Evolutionary conservation across 1,140 invertebrate genomes (phyloP).

Genomic region (Zophobas atratus): DNA sequence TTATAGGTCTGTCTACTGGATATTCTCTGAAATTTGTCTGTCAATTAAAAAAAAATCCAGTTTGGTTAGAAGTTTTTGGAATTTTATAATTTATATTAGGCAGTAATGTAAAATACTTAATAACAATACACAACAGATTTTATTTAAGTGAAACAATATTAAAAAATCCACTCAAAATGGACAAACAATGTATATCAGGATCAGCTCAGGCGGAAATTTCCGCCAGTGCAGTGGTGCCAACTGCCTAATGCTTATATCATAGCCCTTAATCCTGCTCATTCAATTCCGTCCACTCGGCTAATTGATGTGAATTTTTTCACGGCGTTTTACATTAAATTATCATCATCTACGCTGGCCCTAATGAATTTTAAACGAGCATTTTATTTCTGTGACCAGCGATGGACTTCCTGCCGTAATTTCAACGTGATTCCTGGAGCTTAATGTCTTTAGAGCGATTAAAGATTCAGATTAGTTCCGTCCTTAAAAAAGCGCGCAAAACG

Average conservation of each 20-base stretch:
- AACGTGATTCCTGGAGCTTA: background rate
- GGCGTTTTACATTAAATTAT: constrained; percentile 7
- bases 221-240: background rate
- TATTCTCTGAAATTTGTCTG: no score
- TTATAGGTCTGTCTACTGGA: no score
- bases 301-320: constrained; percentile 30
- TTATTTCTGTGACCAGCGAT: constrained; percentile 12
- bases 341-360: background rate
- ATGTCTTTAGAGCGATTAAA: constrained; percentile 11
- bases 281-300: background rate
- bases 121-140: no score
- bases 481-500: constrained; percentile 15
- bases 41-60: no score
- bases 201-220: no score
- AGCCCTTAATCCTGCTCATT: constrained; percentile 3
- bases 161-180: no score
- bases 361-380: constrained; percentile 37
- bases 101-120: no score
- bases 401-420: constrained; percentile 16
- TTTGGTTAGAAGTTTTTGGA: no score
- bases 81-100: no score
- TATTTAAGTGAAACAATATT: no score
- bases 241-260: constrained; percentile 13
- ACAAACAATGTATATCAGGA: no score
- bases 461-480: constrained; percentile 7